These are phyloP conservation scores for Taurulus bubalis DNA, from an alignment of 2,113 vertebrate genomes.

Conservation along the genomic window DNA sequence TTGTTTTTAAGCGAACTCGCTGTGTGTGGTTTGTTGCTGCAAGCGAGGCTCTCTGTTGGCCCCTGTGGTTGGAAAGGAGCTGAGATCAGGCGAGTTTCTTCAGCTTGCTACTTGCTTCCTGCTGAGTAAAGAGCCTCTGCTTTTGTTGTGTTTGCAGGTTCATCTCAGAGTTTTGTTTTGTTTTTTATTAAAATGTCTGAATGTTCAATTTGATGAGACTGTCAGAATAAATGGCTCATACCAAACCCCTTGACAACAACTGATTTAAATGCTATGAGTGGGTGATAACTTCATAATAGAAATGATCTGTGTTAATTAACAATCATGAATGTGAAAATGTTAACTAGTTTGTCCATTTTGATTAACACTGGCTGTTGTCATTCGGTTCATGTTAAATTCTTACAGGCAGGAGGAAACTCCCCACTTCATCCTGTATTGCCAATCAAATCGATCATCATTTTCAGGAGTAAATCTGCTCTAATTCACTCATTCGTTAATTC, in stretches of 20 bases:
- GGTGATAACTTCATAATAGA: not conserved
- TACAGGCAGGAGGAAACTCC: conserved; percentile 6
- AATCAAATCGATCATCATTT: conserved; percentile 12
- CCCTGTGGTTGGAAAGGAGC: conserved; percentile 53
- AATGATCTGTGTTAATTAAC: not conserved
- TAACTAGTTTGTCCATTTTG: conserved; percentile 3
- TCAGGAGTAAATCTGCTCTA: conserved; percentile 5
- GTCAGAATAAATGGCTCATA: conserved; percentile 20
- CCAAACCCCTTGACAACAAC: conserved; percentile 18
- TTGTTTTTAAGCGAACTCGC: conserved; percentile 82
- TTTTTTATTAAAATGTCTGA: conserved; percentile 27
- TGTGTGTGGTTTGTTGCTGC: conserved; percentile 64
- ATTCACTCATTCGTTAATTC: not conserved
- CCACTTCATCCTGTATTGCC: conserved; percentile 24
- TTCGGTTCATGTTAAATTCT: conserved; percentile 17
- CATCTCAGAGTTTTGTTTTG: conserved; percentile 10
- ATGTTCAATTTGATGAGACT: conserved; percentile 27
- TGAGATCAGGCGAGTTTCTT: conserved; percentile 43
- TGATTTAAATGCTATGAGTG: not conserved
- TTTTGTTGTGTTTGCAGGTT: conserved; percentile 52
- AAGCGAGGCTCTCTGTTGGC: not conserved
- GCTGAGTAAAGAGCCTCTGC: conserved; percentile 43
- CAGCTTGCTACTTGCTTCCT: conserved; percentile 44
- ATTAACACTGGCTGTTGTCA: conserved; percentile 2
- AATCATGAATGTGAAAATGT: conserved; percentile 30